Evolutionary conservation across 2,797 vertebrate species (phyloP), one percentile per base, ranked within the genome.

Genomic region (Carduelis carduelis): DNA sequence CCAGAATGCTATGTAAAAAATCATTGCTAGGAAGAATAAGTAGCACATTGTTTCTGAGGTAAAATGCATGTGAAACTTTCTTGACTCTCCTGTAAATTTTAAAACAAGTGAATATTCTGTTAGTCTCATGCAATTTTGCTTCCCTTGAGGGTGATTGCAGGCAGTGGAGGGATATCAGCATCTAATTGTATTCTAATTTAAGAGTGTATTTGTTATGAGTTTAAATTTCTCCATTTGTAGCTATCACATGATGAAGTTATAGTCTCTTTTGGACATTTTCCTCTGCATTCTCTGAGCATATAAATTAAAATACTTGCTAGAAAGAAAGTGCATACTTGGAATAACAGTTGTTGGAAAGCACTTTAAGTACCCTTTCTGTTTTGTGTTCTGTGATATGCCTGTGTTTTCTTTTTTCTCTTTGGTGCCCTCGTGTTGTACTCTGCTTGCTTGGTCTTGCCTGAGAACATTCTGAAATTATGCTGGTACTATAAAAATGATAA

Each of bases 1-100:
- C 85, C 90, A 90, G 90, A 93, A 95, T 95, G 71, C 89, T 83
- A 32, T 59, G 23, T 93, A 78, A 95, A 96, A 89, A 90, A 90
- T 64, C 85, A 37, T 49, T 61, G 68, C 43, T 79, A 63, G 75
- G 92, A 91, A 90, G 91, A 92, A 87, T 76, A 91, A 93, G 91
- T 77, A 79, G 55, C 50, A 39, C 80, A 23, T 95, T 95, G 90
- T 95, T 85, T 94, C 89, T 70, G 52, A 91, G 80, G 76, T 65
- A 44, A 53, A 90, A 87, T 24, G 82, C 87, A 84, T 21, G 12
- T 63, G 78, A 85, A 93, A 95, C 46, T 93, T 96, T 66, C 69
- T 61, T 63, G 34, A 93, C 30, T 15, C 47, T 71, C 39, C 72
- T 47, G 56, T 93, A 92, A 96, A 88, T 75, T 82, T 84, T n/a